Evolutionary conservation across 2,113 vertebrate genomes (phyloP).

Genomic region (Herpetotheres cachinnans): DNA sequence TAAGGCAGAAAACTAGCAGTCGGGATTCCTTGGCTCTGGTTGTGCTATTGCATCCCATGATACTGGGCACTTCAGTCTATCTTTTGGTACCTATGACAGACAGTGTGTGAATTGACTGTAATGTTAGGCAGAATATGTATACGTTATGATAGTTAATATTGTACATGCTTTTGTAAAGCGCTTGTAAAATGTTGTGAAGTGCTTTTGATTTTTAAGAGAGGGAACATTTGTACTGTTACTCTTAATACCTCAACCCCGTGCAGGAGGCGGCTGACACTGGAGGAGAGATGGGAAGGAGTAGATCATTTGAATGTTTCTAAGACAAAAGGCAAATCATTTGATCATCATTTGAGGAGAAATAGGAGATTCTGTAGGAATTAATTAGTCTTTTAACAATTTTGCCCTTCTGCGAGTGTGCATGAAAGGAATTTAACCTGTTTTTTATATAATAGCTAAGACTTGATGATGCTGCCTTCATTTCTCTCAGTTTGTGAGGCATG

Average conservation of each 20-base stretch:
- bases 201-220: not conserved
- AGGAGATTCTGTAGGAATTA: not conserved
- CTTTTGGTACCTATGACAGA: not conserved
- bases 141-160: not conserved
- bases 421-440: not conserved
- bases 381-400: not conserved
- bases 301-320: not conserved
- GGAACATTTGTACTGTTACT: not conserved
- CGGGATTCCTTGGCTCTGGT: not conserved
- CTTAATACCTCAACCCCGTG: rapidly evolving
- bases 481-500: not conserved
- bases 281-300: not conserved
- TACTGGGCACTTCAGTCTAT: not conserved
- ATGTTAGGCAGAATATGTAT: not conserved
- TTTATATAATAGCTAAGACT: not conserved
- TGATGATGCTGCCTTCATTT: not conserved
- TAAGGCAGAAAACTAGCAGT: not conserved
- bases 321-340: not conserved
- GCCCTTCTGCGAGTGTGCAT: not conserved
- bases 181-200: not conserved
- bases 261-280: not conserved
- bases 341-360: not conserved
- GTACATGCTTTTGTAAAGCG: not conserved
- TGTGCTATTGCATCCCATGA: not conserved
- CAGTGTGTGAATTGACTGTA: not conserved